phyloP scores from a whole-genome alignment of 2,797 vertebrate genomes.

The Buphagus erythrorhynchus region DNA sequence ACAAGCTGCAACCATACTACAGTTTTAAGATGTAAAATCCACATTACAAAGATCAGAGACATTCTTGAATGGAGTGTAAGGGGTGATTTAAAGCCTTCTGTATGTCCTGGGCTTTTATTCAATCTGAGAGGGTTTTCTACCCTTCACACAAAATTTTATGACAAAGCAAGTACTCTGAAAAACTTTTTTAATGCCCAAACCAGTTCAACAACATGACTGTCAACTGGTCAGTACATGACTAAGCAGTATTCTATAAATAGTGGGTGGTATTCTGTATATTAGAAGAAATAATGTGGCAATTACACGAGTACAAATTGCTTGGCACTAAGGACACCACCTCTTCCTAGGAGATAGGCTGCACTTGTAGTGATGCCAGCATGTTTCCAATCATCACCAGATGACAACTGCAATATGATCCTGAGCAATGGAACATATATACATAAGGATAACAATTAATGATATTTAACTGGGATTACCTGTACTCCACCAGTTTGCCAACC shows the following conservation, averaged over 20 bases:
- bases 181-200: background rate
- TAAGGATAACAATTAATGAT: conserved; percentile 1
- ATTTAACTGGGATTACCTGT: conserved; percentile 39
- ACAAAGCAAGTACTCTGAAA: background rate
- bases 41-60: background rate
- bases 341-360: background rate
- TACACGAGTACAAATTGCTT: background rate
- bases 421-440: background rate
- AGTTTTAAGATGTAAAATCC: background rate
- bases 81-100: background rate
- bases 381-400: background rate
- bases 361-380: background rate
- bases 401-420: background rate
- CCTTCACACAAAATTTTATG: background rate
- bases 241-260: rapidly evolving
- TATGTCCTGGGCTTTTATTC: background rate
- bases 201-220: background rate
- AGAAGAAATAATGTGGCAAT: background rate
- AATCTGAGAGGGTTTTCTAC: background rate
- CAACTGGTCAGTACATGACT: background rate
- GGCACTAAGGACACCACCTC: background rate
- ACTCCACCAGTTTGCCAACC: background rate
- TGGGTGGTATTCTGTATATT: background rate
- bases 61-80: background rate
- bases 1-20: background rate